Percentiles rank a stretch among this genome's conserved stretches.
Conservation (phyloP, 2,113 vertebrate species). For the Ictidomys tridecemlineatus region DNA sequence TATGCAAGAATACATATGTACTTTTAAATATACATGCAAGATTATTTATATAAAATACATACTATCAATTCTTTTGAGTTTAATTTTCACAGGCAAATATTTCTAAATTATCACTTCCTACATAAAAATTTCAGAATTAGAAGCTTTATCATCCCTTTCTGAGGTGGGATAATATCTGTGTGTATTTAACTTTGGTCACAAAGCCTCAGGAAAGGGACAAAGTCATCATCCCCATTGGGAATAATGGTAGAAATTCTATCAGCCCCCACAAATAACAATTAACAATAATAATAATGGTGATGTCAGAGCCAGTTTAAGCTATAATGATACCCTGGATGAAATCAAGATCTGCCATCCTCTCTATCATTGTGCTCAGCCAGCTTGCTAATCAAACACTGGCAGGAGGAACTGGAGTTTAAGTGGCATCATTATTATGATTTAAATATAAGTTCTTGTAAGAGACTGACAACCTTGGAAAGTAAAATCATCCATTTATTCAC, state of each 20-base stretch:
- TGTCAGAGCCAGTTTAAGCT: conserved; percentile 55
- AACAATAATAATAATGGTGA: conserved; percentile 75
- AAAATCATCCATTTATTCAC: conserved; percentile 73
- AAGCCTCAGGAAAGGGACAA: background rate
- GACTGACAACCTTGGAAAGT: conserved; percentile 81
- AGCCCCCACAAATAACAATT: conserved; percentile 65
- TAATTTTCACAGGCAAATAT: background rate
- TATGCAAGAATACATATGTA: background rate
- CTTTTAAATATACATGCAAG: background rate
- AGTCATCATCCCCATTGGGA: conserved; percentile 50
- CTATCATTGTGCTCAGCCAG: conserved; percentile 67
- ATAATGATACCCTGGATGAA: conserved; percentile 78
- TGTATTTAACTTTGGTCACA: conserved; percentile 56
- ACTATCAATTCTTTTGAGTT: background rate
- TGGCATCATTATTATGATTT: conserved; percentile 78
- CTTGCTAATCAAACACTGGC: conserved; percentile 84
- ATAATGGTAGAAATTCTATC: conserved; percentile 51
- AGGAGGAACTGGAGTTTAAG: conserved; percentile 68
- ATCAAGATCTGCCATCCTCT: conserved; percentile 72
- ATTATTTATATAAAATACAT: background rate
- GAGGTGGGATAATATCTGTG: conserved; percentile 35
- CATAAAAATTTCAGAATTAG: conserved; percentile 9
- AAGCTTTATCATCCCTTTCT: conserved; percentile 2
- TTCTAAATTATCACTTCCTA: background rate
- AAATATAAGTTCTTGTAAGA: conserved; percentile 74